A percentile compares a stretch with the other conserved stretches of the same genome.
Evolutionary conservation across 2,797 vertebrate genomes (phyloP).

Genomic region (Buceros bicornis): DNA sequence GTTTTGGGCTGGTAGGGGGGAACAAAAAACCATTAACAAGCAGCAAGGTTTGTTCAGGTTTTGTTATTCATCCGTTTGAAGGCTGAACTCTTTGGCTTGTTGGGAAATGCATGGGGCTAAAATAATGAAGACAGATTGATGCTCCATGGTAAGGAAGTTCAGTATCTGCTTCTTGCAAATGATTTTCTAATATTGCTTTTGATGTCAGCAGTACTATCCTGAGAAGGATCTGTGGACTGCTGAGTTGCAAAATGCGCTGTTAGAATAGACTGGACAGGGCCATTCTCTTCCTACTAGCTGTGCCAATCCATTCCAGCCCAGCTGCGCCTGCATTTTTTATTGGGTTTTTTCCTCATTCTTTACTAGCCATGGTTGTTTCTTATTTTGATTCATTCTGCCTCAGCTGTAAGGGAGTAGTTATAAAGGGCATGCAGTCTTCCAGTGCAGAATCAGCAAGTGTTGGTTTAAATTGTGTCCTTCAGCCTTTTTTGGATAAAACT

Average conservation of each 20-base stretch:
- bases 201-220: not conserved
- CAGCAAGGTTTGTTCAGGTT: constrained; percentile 15
- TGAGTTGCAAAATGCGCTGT: constrained; percentile 43
- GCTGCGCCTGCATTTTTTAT: not conserved
- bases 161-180: constrained; percentile 26
- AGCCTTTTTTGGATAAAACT: not conserved
- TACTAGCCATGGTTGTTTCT: not conserved
- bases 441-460: not conserved
- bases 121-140: constrained; percentile 28
- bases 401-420: not conserved
- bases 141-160: not conserved
- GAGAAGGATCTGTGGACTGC: constrained; percentile 9
- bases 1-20: not conserved
- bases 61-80: not conserved
- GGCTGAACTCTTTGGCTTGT: not conserved
- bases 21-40: constrained; percentile 38
- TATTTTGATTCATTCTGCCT: not conserved
- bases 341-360: not conserved
- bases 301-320: not conserved
- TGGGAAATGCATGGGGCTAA: constrained; percentile 7
- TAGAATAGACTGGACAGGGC: not conserved
- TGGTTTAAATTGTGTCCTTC: not conserved
- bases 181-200: constrained; percentile 37
- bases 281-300: not conserved
- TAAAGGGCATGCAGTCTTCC: not conserved